phyloP scores from a whole-genome alignment of 2,888 invertebrate genomes.

The Agrochola macilenta region DNA sequence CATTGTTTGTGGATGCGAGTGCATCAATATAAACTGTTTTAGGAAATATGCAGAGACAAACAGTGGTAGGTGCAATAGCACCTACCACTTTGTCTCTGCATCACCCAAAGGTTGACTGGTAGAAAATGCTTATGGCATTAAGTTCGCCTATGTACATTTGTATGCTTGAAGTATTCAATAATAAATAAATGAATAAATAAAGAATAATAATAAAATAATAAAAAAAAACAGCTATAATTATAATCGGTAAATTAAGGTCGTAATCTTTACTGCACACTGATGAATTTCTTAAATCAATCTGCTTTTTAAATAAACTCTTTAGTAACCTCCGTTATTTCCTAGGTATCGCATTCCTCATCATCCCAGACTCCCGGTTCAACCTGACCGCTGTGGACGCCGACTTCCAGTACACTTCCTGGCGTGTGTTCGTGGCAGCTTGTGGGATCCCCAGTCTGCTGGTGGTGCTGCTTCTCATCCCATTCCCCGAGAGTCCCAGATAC shows the following conservation, averaged over 20 bases:
- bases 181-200: no score
- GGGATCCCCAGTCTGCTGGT: slow-evolving; percentile 90
- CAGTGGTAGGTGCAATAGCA: no score
- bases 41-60: not conserved
- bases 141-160: no score
- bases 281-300: not conserved
- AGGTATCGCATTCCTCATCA: slow-evolving; percentile 88
- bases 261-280: not conserved
- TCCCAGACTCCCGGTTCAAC: slow-evolving; percentile 82
- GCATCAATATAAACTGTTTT: slow-evolving; percentile 24
- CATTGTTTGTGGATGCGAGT: not conserved
- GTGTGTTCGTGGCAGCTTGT: slow-evolving; percentile 92
- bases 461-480: slow-evolving; percentile 86
- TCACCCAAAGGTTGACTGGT: no score
- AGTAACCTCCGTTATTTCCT: slow-evolving; percentile 29
- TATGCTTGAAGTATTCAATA: no score
- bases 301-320: not conserved
- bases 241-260: no score
- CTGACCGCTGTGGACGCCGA: slow-evolving; percentile 73
- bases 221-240: not conserved
- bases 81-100: no score
- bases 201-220: no score
- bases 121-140: no score
- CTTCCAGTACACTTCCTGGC: slow-evolving; percentile 91
- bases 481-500: slow-evolving; percentile 91